A percentile compares a stretch with the other conserved stretches of the same genome.
These are phyloP conservation scores for Lamellibrachia columna DNA, from an alignment of 2,888 invertebrate species.

Conservation along the genomic window DNA sequence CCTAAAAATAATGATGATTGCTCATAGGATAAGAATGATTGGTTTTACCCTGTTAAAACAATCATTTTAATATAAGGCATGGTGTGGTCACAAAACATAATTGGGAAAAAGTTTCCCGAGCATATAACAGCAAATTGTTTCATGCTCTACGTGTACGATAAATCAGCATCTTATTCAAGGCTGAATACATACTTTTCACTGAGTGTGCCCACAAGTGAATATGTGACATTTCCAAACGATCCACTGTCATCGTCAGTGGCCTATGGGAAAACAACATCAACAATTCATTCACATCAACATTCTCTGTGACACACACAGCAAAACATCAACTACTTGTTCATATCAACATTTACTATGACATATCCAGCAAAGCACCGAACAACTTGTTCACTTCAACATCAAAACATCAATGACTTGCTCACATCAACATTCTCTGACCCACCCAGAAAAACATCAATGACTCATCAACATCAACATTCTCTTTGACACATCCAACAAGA, in stretches of 20 bases:
- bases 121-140: not conserved
- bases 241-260: conserved; percentile 24
- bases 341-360: not conserved
- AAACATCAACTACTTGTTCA: too few relatives aligned
- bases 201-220: not conserved
- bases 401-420: too few relatives aligned
- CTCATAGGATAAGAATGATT: not conserved
- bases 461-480: too few relatives aligned
- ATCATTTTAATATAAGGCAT: not conserved
- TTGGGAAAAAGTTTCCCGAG: too few relatives aligned
- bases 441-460: too few relatives aligned
- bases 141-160: not conserved
- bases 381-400: too few relatives aligned
- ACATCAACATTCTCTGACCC: not conserved
- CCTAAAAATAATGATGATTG: not conserved
- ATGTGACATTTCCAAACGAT: conserved; percentile 13
- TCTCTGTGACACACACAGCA: not conserved
- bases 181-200: not conserved
- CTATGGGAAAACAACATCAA: not conserved
- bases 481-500: too few relatives aligned
- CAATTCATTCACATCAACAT: not conserved
- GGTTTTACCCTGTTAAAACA: not conserved
- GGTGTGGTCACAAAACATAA: not conserved
- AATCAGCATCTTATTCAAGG: not conserved
- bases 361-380: too few relatives aligned